These are phyloP conservation scores for Hedychridium roseum DNA, from an alignment of 2,888 invertebrate genomes.

Conservation along the genomic window DNA sequence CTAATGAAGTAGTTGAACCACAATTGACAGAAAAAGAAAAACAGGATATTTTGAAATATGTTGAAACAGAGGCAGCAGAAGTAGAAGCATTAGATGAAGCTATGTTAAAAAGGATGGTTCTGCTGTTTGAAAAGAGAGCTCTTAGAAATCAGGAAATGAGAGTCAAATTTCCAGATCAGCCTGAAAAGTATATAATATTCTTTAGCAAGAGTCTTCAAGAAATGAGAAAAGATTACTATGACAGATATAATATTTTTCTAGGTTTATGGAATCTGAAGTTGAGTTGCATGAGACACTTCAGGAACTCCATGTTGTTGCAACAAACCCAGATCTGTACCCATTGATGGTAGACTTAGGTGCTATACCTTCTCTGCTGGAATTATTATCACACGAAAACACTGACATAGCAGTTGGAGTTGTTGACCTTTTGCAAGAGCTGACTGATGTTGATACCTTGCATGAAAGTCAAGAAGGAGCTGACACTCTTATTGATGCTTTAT, in stretches of 20 bases:
- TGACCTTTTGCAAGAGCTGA: slow-evolving; percentile 81
- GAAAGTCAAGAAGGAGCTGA: slow-evolving; percentile 93
- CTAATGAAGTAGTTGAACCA: slow-evolving; percentile 69
- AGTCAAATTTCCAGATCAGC: slow-evolving; percentile 96
- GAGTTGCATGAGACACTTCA: slow-evolving; percentile 88
- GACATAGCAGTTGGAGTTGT: slow-evolving; percentile 88
- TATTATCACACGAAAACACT: slow-evolving; percentile 95
- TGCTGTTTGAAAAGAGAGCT: slow-evolving; percentile 93
- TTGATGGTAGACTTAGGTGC: slow-evolving; percentile 89
- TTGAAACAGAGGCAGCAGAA: slow-evolving; percentile 83
- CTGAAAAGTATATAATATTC: slow-evolving; percentile 75
- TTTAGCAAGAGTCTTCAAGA: neutral
- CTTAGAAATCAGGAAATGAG: slow-evolving; percentile 96
- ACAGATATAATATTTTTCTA: slow-evolving; percentile 41
- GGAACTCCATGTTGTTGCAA: slow-evolving; percentile 93
- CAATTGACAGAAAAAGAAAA: slow-evolving; percentile 77
- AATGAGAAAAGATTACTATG: neutral
- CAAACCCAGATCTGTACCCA: slow-evolving; percentile 94
- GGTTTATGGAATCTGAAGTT: slow-evolving; percentile 97
- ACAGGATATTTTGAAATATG: slow-evolving; percentile 82
- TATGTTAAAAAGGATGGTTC: slow-evolving; percentile 85
- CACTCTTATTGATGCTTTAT: slow-evolving; percentile 84
- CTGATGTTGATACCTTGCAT: slow-evolving; percentile 94
- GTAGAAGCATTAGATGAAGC: slow-evolving; percentile 90
- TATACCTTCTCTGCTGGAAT: slow-evolving; percentile 88